Base-by-base conservation (phyloP, 2,888 invertebrate species). In the Volucella zonaria region DNA sequence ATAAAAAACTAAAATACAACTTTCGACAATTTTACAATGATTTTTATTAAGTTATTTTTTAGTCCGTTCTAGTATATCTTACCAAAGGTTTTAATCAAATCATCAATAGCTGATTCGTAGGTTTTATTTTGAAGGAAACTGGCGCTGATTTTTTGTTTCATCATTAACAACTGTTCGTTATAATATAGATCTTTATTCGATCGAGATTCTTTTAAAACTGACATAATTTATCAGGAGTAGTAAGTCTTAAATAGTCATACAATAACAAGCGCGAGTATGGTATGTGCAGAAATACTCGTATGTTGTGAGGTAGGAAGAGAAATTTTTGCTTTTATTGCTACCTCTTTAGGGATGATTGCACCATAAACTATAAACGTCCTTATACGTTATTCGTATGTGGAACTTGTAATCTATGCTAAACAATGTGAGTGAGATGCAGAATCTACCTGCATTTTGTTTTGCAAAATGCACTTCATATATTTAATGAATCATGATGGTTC, bases 1-100 rank as follows among this genome's bases (percentile, higher is more conserved):
- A 14, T n/a, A 18, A 31, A 23, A 40, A 15, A 2, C 38, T 23
- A 15, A 23, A 15, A 10, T 15, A 15, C 3, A 0, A 40, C n/a
- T 3, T 12, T 18, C 12, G 18, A 23, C 10, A 47, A 40, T 4
- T 8, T 42, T 9, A 11, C 43, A 12, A 8, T 61, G 2, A 43
- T 23, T 49, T 49, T 49, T 11, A 8, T 51, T 14, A 15, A 23
- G 3, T 10, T 14, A 38, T 74, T 47, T n/a, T 31, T n/a, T 47
- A 10, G 2, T 12, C 1, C 11, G 47, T 11, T 43, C 45, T 62
- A 42, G 12, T 54, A 23, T 31, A 43, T 31, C 81, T 87, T 89
- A 91, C 91, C 90, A 67, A 91, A 88, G 67, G 87, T 83, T 43
- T 82, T 87, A 3, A 90, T 86, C 38, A 91, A 87, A 42, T 87